Conservation (phyloP, 1,140 invertebrate genomes). For the Episyrphus balteatus region DNA sequence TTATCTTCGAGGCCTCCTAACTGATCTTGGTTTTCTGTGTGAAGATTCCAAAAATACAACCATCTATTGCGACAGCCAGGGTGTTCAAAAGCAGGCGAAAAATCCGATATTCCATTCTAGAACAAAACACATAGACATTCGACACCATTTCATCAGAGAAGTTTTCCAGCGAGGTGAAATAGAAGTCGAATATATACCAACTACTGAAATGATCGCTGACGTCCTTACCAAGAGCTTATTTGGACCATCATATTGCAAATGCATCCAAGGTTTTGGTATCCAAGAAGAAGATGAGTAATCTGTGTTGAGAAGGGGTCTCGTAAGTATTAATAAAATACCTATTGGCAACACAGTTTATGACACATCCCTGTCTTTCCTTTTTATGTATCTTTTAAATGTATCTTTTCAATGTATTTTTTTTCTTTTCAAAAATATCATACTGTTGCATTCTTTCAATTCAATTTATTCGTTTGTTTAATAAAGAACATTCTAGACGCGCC, state of each 20-base stretch:
- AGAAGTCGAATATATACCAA: conserved; percentile 9
- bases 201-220: conserved; percentile 7
- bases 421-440: too few relatives aligned
- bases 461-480: too few relatives aligned
- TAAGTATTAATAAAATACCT: too few relatives aligned
- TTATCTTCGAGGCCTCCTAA: conserved; percentile 19
- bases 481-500: too few relatives aligned
- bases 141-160: conserved; percentile 8
- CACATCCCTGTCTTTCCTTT: too few relatives aligned
- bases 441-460: too few relatives aligned
- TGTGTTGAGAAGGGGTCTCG: too few relatives aligned
- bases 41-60: neutral
- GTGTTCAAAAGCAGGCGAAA: conserved; percentile 1
- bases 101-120: conserved; percentile 1
- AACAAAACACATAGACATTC: conserved; percentile 10
- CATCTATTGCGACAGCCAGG: conserved; percentile 9
- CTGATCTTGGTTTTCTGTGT: conserved; percentile 12
- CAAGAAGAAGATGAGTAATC: too few relatives aligned
- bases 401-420: too few relatives aligned
- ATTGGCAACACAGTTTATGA: too few relatives aligned
- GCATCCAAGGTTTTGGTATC: too few relatives aligned
- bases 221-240: conserved; percentile 7
- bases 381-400: too few relatives aligned
- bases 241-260: conserved; percentile 2
- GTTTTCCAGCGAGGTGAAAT: conserved; percentile 8